Evolutionary conservation across 2,888 invertebrate species (phyloP).

Genomic region (Macrosoma leucophasiata): DNA sequence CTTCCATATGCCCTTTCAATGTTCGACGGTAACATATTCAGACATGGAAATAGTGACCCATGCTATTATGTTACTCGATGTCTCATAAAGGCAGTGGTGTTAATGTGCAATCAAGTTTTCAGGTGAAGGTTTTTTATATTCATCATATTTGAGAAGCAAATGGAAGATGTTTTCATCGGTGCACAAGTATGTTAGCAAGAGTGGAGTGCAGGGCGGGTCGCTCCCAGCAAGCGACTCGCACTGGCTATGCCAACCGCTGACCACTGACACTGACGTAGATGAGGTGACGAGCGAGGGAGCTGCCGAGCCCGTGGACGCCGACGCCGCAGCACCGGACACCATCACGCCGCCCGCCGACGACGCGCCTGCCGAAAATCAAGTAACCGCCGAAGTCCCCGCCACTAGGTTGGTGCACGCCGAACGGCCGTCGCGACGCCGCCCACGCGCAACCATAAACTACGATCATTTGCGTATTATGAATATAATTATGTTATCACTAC

Average conservation of each 20-base stretch:
- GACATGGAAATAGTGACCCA: slow-evolving; percentile 41
- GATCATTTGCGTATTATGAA: slow-evolving; percentile 44
- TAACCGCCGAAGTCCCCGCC: slow-evolving; percentile 59
- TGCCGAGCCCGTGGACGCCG: slow-evolving; percentile 43
- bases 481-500: slow-evolving; percentile 57
- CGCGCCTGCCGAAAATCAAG: slow-evolving; percentile 50
- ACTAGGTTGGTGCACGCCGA: slow-evolving; percentile 72
- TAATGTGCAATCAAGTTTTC: slow-evolving; percentile 75
- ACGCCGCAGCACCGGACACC: slow-evolving; percentile 40
- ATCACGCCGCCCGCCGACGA: slow-evolving; percentile 39
- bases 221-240: slow-evolving; percentile 61
- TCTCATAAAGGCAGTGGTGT: slow-evolving; percentile 53
- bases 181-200: slow-evolving; percentile 27
- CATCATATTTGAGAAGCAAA: slow-evolving; percentile 37
- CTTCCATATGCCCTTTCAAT: slow-evolving; percentile 29
- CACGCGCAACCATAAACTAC: slow-evolving; percentile 57
- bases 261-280: slow-evolving; percentile 62
- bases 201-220: slow-evolving; percentile 52
- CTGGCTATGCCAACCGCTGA: slow-evolving; percentile 53
- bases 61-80: slow-evolving; percentile 43
- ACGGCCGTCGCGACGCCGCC: slow-evolving; percentile 57
- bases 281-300: slow-evolving; percentile 50
- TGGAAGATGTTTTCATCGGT: slow-evolving; percentile 21
- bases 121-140: slow-evolving; percentile 49
- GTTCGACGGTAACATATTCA: slow-evolving; percentile 35